phyloP scores from a whole-genome alignment of 2,113 vertebrate genomes.

The Taurulus bubalis region DNA sequence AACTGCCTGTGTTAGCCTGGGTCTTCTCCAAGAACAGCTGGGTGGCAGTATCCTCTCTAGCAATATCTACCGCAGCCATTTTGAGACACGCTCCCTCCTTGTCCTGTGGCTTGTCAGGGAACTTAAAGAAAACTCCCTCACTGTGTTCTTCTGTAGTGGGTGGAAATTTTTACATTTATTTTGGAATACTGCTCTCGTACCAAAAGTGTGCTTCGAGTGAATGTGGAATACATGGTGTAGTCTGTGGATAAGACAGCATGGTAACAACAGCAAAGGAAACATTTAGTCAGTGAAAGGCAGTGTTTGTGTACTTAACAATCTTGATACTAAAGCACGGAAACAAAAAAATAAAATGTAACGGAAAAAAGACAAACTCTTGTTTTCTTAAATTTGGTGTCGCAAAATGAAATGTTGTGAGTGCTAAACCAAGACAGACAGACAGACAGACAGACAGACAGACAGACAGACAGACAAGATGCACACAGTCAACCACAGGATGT shows the following conservation, averaged over 20 bases:
- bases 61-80: slow-evolving; percentile 70
- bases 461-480: slow-evolving; percentile 33
- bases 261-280: background rate
- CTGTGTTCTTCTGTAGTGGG: slow-evolving; percentile 16
- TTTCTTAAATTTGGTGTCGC: slow-evolving; percentile 10
- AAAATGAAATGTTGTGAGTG: background rate
- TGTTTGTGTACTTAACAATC: background rate
- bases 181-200: slow-evolving; percentile 1
- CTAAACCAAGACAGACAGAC: slow-evolving; percentile 19
- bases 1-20: slow-evolving; percentile 14
- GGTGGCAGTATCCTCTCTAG: slow-evolving; percentile 64
- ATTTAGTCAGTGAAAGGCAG: background rate
- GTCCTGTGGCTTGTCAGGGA: slow-evolving; percentile 61
- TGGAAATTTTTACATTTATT: slow-evolving; percentile 23
- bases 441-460: slow-evolving; percentile 37
- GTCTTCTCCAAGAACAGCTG: slow-evolving; percentile 56
- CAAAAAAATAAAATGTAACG: background rate
- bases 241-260: background rate
- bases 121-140: slow-evolving; percentile 42
- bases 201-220: slow-evolving; percentile 8
- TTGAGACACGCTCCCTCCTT: slow-evolving; percentile 66
- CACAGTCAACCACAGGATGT: slow-evolving; percentile 51
- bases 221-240: background rate
- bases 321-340: background rate
- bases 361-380: slow-evolving; percentile 3